Evolutionary conservation across 1,140 invertebrate species (phyloP).

Genomic region (Megalopta genalis): DNA sequence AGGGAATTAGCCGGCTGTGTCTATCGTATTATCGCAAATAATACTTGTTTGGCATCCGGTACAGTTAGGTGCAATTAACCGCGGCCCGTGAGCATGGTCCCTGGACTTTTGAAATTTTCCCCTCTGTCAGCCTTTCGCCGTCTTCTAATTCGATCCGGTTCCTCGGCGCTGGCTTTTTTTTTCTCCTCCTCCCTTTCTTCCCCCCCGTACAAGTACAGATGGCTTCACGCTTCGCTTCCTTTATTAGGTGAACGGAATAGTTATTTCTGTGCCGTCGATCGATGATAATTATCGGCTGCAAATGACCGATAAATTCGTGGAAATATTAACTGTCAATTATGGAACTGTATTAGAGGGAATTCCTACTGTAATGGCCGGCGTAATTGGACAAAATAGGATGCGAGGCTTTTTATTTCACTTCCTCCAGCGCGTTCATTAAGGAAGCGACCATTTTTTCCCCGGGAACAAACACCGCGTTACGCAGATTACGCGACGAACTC

Average conservation of each 20-base stretch:
- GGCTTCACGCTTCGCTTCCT: not conserved
- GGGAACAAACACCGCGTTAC: no score
- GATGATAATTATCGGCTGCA: not conserved
- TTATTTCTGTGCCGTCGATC: not conserved
- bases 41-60: slow-evolving; percentile 24
- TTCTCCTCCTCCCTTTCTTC: no score
- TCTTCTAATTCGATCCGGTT: slow-evolving; percentile 8
- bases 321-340: not conserved
- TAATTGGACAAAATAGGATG: no score
- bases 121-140: not conserved
- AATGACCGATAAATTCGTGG: not conserved
- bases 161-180: no score
- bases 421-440: no score
- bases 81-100: not conserved
- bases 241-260: not conserved
- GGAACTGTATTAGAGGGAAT: not conserved
- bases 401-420: no score
- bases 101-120: not conserved
- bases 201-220: no score
- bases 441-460: no score
- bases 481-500: no score
- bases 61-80: slow-evolving; percentile 51
- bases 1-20: slow-evolving; percentile 40
- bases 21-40: slow-evolving; percentile 48
- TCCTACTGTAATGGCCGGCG: no score